A percentile compares a stretch with the other conserved stretches of the same genome.
Evolutionary conservation across 2,888 invertebrate genomes (phyloP).

Genomic region (Zygaena filipendulae): DNA sequence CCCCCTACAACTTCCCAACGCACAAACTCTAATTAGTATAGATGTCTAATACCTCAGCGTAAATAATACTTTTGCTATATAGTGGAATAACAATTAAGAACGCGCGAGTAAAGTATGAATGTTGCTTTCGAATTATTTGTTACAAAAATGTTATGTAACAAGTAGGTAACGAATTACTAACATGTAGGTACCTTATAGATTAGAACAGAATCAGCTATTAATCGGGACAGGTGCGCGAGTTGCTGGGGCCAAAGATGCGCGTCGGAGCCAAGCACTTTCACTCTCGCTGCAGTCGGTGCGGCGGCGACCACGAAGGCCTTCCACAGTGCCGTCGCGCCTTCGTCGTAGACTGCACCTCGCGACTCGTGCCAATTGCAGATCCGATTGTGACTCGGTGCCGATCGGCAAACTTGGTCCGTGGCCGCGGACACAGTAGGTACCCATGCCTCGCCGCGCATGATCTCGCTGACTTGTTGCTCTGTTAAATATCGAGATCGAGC

Average conservation of each 20-base stretch:
- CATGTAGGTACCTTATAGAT: no score
- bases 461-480: slow-evolving; percentile 35
- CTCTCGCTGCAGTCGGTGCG: slow-evolving; percentile 39
- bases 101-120: no score
- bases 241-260: slow-evolving; percentile 32
- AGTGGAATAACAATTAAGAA: no score
- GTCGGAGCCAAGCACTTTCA: slow-evolving; percentile 49
- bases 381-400: slow-evolving; percentile 1
- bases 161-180: no score
- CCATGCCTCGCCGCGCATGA: slow-evolving; percentile 42
- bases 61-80: no score
- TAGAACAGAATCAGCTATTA: slow-evolving; percentile 19
- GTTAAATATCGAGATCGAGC: slow-evolving; percentile 40
- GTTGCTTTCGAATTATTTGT: no score
- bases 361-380: no score
- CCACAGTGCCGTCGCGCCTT: slow-evolving; percentile 47
- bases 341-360: slow-evolving; percentile 46
- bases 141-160: no score
- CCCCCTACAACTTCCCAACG: no score
- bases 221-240: slow-evolving; percentile 40
- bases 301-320: slow-evolving; percentile 28
- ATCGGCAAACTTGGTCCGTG: no score
- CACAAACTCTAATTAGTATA: no score
- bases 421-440: slow-evolving; percentile 22
- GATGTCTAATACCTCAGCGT: no score